phyloP scores from a whole-genome alignment of 2,888 invertebrate genomes.

The Petrolisthes manimaculis region DNA sequence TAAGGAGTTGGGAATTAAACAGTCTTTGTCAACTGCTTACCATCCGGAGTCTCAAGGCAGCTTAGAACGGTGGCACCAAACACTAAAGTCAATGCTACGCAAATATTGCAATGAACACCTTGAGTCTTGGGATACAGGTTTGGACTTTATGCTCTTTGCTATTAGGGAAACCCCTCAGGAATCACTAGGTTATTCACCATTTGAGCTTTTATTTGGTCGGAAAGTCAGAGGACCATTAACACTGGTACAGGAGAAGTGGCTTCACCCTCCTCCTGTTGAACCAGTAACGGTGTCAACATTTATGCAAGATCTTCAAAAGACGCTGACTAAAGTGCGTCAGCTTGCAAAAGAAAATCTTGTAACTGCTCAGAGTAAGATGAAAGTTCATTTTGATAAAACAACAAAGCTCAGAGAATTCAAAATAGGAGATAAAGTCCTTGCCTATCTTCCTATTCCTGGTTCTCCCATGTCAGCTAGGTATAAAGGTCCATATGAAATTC shows the following conservation, averaged over 20 bases:
- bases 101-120: conserved; percentile 3
- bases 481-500: neutral
- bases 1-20: neutral
- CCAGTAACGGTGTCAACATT: neutral
- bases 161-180: conserved; percentile 29
- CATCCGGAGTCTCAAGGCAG: conserved; percentile 23
- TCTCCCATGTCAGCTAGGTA: conserved; percentile 5
- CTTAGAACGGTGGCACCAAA: conserved; percentile 15
- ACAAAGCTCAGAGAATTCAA: conserved; percentile 2
- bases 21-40: neutral
- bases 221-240: neutral
- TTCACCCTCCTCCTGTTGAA: neutral
- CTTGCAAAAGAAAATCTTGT: neutral
- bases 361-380: neutral
- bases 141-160: conserved; percentile 5
- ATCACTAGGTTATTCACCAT: neutral
- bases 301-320: neutral
- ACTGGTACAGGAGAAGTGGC: neutral
- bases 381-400: neutral
- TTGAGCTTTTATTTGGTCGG: conserved; percentile 8
- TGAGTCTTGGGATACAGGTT: neutral
- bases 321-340: neutral
- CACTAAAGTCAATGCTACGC: conserved; percentile 1
- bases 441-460: neutral
- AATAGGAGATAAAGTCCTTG: neutral